Percentiles rank a stretch among this genome's conserved stretches.
phyloP scores from a whole-genome alignment of 2,113 vertebrate species.

The Xenopus laevis region DNA sequence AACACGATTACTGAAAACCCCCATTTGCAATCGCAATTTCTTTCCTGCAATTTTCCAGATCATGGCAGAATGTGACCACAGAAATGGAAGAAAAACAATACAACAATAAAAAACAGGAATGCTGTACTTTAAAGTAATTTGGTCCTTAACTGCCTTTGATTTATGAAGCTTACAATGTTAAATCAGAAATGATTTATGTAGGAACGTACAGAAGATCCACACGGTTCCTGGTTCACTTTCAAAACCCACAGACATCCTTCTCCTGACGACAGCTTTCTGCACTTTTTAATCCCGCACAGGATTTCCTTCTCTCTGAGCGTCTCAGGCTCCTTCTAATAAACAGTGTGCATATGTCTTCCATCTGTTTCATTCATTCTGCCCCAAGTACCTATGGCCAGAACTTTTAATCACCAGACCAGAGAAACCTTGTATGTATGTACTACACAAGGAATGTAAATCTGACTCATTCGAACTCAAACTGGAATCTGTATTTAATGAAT shows the following conservation, averaged over 20 bases:
- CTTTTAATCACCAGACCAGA: conserved; percentile 56
- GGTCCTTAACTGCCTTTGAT: too few relatives aligned
- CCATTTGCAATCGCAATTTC: too few relatives aligned
- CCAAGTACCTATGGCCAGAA: conserved; percentile 61
- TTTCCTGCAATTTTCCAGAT: too few relatives aligned
- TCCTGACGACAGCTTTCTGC: conserved; percentile 58
- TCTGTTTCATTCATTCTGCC: conserved; percentile 50
- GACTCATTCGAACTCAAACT: too few relatives aligned
- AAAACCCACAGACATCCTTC: conserved; percentile 61
- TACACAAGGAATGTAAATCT: too few relatives aligned
- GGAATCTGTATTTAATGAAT: conserved; percentile 29
- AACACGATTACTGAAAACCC: too few relatives aligned
- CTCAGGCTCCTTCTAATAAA: conserved; percentile 64
- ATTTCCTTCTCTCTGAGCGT: conserved; percentile 75
- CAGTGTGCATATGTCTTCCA: conserved; percentile 69
- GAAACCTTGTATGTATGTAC: conserved; percentile 6
- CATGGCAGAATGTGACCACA: too few relatives aligned
- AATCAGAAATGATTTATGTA: not conserved
- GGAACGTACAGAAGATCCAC: conserved; percentile 50
- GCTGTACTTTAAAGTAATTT: too few relatives aligned
- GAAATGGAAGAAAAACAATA: too few relatives aligned
- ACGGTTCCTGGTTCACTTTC: conserved; percentile 57
- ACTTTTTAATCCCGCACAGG: conserved; percentile 63
- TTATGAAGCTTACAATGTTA: too few relatives aligned
- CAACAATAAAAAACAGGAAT: too few relatives aligned